Evolutionary conservation across 2,888 invertebrate species (phyloP), one percentile per base, ranked within the genome.

Genomic region (Melinaea menophilus): DNA sequence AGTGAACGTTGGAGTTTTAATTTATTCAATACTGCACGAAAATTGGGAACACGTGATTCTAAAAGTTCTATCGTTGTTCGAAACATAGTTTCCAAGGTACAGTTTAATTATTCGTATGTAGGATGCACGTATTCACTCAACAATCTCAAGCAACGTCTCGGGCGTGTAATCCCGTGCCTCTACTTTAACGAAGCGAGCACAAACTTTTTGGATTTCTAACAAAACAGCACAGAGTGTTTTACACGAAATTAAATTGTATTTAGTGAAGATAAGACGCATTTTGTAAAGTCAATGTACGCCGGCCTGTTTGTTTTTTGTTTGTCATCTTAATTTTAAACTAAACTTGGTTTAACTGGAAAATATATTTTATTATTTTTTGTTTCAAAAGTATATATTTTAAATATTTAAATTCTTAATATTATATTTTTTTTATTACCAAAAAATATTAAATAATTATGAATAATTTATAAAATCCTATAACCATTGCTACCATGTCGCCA

Each of bases 141-240:
- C 78, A 73, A 77, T 74, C 76, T 75, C 77, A 78, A 77, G 77
- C 76, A 78, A 75, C 79, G 80, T 80, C 75, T 75, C 75, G 73
- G 72, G 73, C 77, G 74, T 79, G 81, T 84, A 84, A 85, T 84
- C 82, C 82, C 78, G 72, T 74, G 81, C 78, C 81, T n/a, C 79
- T 82, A 81, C 80, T 82, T 83, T 82, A 85, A 85, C 85, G 83
- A 85, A 85, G 81, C 84, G 80, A 77, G 75, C 78, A 77, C 74
- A 75, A 81, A 85, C 79, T 86, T 86, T 86, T 85, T 85, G 79
- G 79, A 80, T 79, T 79, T 77, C 77, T 73, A 78, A 75, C 76
- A 80, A 84, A 85, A 84, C 83, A 84, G 80, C 71, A 70, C 68
- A 67, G 35, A 22, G 1, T 33, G 33, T 11, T 65, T 68, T 51